Conservation (phyloP, 2,113 vertebrate genomes). For the Tragelaphus strepsiceros region DNA sequence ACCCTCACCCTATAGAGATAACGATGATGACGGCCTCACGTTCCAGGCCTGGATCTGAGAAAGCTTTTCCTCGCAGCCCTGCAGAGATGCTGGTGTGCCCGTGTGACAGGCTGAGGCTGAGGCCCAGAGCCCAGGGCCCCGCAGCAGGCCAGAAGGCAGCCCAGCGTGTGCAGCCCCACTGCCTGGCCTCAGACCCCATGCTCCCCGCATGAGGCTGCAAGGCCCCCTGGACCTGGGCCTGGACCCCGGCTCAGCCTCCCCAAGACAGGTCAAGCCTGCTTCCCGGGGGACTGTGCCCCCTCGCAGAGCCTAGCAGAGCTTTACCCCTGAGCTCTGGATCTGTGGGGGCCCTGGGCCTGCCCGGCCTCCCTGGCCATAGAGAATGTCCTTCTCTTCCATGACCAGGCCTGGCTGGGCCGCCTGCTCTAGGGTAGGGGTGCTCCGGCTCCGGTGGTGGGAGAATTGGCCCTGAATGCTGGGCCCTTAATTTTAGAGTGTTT, state of each 20-base stretch:
- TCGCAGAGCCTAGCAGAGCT: neutral
- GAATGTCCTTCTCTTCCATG: neutral
- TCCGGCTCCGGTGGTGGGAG: neutral
- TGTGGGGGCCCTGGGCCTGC: neutral
- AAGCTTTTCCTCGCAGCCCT: too few species aligned
- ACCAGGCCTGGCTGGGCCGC: fast-evolving
- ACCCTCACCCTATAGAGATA: neutral
- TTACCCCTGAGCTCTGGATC: neutral
- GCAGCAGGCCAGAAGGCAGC: neutral
- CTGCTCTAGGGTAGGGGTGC: neutral
- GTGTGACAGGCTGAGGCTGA: too few species aligned
- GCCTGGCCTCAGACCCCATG: neutral
- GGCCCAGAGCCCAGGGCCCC: neutral
- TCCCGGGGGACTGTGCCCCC: neutral
- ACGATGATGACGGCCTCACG: neutral
- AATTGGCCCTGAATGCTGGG: neutral
- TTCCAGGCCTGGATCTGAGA: neutral
- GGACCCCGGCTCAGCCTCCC: neutral
- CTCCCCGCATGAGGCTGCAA: fast-evolving
- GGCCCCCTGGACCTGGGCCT: neutral
- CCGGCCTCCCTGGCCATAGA: neutral
- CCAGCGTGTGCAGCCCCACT: neutral
- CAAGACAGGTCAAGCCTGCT: neutral
- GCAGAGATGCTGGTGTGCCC: neutral
- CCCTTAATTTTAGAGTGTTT: neutral